Evolutionary conservation across 2,113 vertebrate genomes (phyloP).

Genomic region (Craseonycteris thonglongyai): DNA sequence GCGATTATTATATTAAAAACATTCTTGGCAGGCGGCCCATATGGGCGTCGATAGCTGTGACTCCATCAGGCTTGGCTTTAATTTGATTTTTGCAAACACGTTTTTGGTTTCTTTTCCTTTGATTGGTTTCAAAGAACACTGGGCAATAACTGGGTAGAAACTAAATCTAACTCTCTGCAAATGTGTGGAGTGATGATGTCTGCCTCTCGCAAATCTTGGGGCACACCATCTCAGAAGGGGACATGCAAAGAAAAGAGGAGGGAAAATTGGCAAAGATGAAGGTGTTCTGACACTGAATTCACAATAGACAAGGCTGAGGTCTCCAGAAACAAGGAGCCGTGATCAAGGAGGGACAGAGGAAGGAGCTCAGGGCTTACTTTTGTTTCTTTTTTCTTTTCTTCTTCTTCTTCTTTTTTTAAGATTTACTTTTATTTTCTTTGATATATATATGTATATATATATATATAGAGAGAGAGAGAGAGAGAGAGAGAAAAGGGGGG

Average conservation of each 20-base stretch:
- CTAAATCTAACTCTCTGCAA: neutral
- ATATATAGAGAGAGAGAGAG: too few species aligned
- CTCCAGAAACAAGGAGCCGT: neutral
- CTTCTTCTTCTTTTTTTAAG: too few species aligned
- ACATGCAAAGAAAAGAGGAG: neutral
- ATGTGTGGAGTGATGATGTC: neutral
- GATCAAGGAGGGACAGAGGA: neutral
- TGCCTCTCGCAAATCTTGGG: neutral
- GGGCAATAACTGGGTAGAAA: slow-evolving; percentile 52
- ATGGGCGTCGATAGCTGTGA: slow-evolving; percentile 4
- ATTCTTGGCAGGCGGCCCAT: slow-evolving; percentile 62
- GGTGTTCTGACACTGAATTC: neutral
- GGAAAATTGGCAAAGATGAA: neutral
- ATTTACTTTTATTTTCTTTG: too few species aligned
- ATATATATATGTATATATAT: too few species aligned
- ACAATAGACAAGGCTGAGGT: neutral
- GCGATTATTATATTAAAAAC: slow-evolving; percentile 74
- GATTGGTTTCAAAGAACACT: slow-evolving; percentile 41
- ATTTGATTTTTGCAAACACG: slow-evolving; percentile 71
- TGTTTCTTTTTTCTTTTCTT: too few species aligned
- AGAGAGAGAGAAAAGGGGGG: too few species aligned
- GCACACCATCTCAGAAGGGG: neutral
- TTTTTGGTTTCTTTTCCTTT: slow-evolving; percentile 59
- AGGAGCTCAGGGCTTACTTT: neutral
- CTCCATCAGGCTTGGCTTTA: slow-evolving; percentile 61